These are phyloP conservation scores for Calyptomena viridis DNA, from an alignment of 2,113 vertebrate genomes.

Conservation along the genomic window DNA sequence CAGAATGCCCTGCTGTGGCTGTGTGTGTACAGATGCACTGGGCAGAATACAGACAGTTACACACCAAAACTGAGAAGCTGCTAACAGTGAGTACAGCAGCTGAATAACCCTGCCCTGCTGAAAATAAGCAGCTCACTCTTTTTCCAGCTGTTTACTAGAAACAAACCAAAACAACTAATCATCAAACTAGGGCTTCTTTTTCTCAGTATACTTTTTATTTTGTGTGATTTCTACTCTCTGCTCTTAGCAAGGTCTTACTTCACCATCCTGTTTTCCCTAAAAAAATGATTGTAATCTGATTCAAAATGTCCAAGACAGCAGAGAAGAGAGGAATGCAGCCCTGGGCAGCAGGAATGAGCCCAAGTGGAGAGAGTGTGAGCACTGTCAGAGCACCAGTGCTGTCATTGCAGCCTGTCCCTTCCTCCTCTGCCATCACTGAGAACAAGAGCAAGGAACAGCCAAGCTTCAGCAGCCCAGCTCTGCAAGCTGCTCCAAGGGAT, in stretches of 20 bases:
- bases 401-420: slow-evolving; percentile 28
- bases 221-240: not conserved
- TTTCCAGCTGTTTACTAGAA: not conserved
- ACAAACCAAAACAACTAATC: not conserved
- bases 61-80: not conserved
- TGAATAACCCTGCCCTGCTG: not conserved
- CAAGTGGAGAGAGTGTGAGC: not conserved
- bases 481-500: not conserved
- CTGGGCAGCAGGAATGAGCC: not conserved
- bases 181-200: not conserved
- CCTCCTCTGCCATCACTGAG: slow-evolving; percentile 12
- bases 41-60: not conserved
- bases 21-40: not conserved
- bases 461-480: too few relatives aligned
- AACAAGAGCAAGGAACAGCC: not conserved
- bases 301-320: not conserved
- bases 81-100: not conserved
- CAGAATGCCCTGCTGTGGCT: not conserved
- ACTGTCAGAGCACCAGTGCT: not conserved
- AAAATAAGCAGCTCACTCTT: not conserved
- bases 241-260: not conserved
- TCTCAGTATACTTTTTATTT: not conserved
- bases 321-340: not conserved
- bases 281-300: not conserved
- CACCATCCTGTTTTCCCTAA: not conserved